These are phyloP conservation scores for Anomalospiza imberbis DNA, from an alignment of 2,797 vertebrate genomes.

Conservation along the genomic window DNA sequence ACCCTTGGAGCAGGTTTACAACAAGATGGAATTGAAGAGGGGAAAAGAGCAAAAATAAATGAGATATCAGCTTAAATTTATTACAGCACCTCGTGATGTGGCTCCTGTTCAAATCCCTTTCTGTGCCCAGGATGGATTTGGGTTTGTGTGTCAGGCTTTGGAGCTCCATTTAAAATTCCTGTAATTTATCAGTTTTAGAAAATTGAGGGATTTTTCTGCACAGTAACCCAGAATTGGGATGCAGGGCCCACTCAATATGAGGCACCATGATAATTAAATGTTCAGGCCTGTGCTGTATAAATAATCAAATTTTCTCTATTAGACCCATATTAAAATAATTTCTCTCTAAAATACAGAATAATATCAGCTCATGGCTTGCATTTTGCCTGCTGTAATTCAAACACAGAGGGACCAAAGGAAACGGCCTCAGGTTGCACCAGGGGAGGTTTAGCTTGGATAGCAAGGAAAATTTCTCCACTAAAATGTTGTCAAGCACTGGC, in stretches of 20 bases:
- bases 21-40: not conserved
- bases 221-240: accelerated
- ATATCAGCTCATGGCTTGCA: not conserved
- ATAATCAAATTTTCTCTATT: not conserved
- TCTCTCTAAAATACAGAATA: not conserved
- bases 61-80: not conserved
- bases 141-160: not conserved
- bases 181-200: not conserved
- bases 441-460: not conserved
- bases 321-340: not conserved
- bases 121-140: not conserved
- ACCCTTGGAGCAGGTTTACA: not conserved
- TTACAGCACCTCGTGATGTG: accelerated
- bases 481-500: not conserved
- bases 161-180: not conserved
- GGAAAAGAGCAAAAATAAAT: not conserved
- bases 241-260: not conserved
- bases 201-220: not conserved
- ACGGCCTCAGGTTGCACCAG: not conserved
- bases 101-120: not conserved
- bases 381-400: not conserved
- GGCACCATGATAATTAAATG: not conserved
- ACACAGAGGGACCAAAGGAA: not conserved
- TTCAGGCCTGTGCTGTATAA: not conserved
- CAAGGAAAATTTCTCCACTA: not conserved